phyloP scores from a whole-genome alignment of 2,113 vertebrate genomes.

The Hippocampus zosterae region DNA sequence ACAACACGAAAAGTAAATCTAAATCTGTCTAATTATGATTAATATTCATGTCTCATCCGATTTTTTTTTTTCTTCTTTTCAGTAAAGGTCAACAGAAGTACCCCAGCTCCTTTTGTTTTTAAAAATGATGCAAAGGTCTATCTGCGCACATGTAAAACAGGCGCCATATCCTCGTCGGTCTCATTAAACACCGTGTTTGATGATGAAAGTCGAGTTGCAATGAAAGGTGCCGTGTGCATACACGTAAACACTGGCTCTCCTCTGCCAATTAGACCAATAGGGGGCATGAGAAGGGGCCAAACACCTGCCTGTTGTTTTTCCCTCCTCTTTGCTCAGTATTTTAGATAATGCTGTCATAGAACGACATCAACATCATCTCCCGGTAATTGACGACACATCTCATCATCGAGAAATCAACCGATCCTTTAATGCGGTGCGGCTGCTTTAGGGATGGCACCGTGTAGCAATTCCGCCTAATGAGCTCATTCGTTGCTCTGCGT shows the following conservation, averaged over 20 bases:
- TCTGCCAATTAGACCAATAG: conserved; percentile 40
- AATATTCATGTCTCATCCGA: no score
- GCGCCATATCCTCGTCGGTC: conserved; percentile 32
- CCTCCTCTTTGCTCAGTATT: no score
- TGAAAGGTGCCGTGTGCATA: conserved; percentile 48
- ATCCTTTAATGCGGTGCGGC: conserved; percentile 21
- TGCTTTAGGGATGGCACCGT: conserved; percentile 12
- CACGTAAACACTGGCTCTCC: conserved; percentile 36
- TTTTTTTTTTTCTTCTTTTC: no score
- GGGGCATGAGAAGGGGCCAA: conserved; percentile 32
- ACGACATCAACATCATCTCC: conserved; percentile 9
- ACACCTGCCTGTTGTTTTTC: conserved; percentile 32
- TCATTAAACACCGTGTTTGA: conserved; percentile 62
- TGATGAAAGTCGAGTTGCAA: conserved; percentile 59
- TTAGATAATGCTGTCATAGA: background rate
- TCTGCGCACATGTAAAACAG: conserved; percentile 19
- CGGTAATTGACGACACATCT: conserved; percentile 22
- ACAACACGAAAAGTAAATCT: no score
- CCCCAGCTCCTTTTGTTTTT: conserved; percentile 2
- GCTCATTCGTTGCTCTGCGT: conserved; percentile 21
- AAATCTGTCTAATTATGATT: no score
- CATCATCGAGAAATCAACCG: conserved; percentile 30
- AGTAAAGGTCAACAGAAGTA: background rate
- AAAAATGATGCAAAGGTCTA: background rate
- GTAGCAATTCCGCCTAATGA: conserved; percentile 38